phyloP scores from a whole-genome alignment of 2,888 invertebrate species.

The Microlaimidae sp. region DNA sequence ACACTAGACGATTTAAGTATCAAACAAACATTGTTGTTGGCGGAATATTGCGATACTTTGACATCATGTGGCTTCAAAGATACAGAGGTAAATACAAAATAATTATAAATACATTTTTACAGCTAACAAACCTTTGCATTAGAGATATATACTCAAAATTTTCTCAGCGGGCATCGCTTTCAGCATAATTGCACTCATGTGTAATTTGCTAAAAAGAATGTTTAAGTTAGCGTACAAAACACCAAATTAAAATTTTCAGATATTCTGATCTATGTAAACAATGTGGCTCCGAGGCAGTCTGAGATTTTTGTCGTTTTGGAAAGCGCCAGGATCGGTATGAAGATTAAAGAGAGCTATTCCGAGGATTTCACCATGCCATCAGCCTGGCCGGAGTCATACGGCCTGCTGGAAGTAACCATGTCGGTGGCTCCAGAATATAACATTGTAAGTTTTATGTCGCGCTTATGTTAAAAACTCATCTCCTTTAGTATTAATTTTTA shows the following conservation, averaged over 20 bases:
- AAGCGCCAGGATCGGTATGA: conserved; percentile 27
- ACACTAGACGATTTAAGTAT: conserved; percentile 28
- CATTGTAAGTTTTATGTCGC: not conserved
- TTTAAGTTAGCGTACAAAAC: no score
- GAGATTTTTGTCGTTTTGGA: conserved; percentile 33
- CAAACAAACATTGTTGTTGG: conserved; percentile 32
- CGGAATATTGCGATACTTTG: conserved; percentile 31
- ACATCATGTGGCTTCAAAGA: conserved; percentile 30
- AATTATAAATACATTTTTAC: no score
- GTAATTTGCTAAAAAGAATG: no score
- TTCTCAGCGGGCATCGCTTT: no score
- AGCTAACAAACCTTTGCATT: no score
- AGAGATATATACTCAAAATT: no score
- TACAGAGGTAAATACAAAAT: conserved; percentile 25
- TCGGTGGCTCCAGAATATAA: conserved; percentile 13
- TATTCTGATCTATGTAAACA: conserved; percentile 31
- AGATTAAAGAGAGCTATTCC: conserved; percentile 28
- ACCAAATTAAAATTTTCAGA: no score
- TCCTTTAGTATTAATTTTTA: not conserved
- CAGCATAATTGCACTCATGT: no score
- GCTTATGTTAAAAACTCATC: not conserved
- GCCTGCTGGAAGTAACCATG: conserved; percentile 28
- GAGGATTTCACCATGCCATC: conserved; percentile 25
- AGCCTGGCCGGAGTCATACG: conserved; percentile 29
- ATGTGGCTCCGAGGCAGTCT: conserved; percentile 29